Percentiles rank a stretch among this genome's conserved stretches.
Evolutionary conservation across 2,888 invertebrate species (phyloP).

Genomic region (Pseudanteris insignis): DNA sequence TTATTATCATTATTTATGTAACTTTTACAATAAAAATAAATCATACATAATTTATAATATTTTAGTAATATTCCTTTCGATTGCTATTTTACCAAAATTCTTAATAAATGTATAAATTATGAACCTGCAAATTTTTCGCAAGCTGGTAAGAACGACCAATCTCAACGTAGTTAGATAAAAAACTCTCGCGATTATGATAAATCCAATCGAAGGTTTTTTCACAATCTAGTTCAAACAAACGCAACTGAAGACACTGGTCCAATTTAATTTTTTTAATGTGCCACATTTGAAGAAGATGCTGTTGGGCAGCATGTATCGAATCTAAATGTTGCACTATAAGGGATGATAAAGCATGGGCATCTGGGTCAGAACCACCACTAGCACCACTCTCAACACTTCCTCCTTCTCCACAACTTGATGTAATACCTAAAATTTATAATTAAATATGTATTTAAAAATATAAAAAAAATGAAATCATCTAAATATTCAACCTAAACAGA

Average conservation of each 20-base stretch:
- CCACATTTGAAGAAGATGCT: conserved; percentile 93
- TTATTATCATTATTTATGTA: no score
- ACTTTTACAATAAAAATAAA: no score
- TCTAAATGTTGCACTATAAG: conserved; percentile 84
- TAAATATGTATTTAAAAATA: not conserved
- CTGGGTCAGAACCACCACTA: conserved; percentile 76
- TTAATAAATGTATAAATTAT: no score
- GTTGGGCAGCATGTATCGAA: conserved; percentile 88
- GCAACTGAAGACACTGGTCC: conserved; percentile 94
- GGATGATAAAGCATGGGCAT: conserved; percentile 72
- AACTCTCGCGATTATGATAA: conserved; percentile 92
- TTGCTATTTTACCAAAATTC: no score
- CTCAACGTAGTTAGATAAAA: conserved; percentile 95
- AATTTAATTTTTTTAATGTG: conserved; percentile 93
- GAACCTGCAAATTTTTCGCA: conserved; percentile 72
- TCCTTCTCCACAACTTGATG: conserved; percentile 68
- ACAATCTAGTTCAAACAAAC: conserved; percentile 96
- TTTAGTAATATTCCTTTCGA: no score
- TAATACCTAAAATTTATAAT: conserved; percentile 49
- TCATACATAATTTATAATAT: no score
- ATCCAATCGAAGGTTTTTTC: conserved; percentile 99
- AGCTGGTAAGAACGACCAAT: conserved; percentile 91
- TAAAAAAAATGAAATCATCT: no score
- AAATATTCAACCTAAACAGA: no score
- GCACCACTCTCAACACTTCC: conserved; percentile 78